Base-by-base conservation (phyloP, 2,797 vertebrate species). In the Ctenochaetus hawaiiensis region DNA sequence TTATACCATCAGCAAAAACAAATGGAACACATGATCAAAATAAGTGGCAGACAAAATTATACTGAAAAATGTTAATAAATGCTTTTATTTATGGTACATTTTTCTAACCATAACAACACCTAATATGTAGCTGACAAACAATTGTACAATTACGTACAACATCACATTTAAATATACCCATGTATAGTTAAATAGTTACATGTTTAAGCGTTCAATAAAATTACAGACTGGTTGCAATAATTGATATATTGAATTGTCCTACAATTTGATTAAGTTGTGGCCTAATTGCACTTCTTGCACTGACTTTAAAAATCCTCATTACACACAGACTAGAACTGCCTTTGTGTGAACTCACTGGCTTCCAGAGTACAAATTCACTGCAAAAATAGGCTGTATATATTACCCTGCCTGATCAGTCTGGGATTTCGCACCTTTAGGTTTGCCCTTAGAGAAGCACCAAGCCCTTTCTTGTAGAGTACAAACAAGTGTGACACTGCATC, bases 21-120 rank as follows among this genome's bases (percentile, higher is more conserved):
- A 66, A 81, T 6, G 16, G 23, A 52, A 69, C n/a, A 20, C 70
- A 51, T 8, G 14, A 51, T 26, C 6, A 4, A 56, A 53, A 67
- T 48, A n/a, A 14, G 18, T 18, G 47, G 18, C 26, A 54, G 6
- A n/a, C 22, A 43, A 7, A 45, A 22, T 22, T 17, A 59, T 48
- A 10, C 41, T 17, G 12, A 3, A 49, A 66, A 26, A 70, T 26
- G 6, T n/a, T 8, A 45, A 68, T 62, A 57, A 53, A 39, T 11
- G 43, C 20, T 44, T 30, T 30, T 30, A 30, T 67, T 12, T 5
- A 18, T 8, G 1, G 16, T 13, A 8, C 8, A n/a, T 30, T 53
- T 53, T 34, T 53, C n/a, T 18, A 53, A 57, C 4, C 43, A 16
- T 34, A 34, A 34, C 30, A 34, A 7, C 6, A 34, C 5, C 30